phyloP scores from a whole-genome alignment of 2,888 invertebrate species.

The Habroteleia sp. region DNA sequence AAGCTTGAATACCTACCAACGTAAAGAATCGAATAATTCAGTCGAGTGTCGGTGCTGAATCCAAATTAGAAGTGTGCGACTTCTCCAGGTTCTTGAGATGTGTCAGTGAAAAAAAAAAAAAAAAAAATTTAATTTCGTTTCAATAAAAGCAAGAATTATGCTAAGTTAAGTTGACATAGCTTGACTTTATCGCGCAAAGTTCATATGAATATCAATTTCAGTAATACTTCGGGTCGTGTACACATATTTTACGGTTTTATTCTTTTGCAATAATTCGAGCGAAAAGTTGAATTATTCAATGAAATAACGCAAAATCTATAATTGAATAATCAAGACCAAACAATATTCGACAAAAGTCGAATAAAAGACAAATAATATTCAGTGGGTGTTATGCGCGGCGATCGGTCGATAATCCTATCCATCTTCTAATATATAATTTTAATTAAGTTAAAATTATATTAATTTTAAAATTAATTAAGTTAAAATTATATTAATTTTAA shows the following conservation, averaged over 20 bases:
- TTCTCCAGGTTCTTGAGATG: conserved; percentile 43
- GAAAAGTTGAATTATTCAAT: conserved; percentile 45
- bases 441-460: no score
- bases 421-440: no score
- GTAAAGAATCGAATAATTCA: conserved; percentile 64
- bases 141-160: conserved; percentile 60
- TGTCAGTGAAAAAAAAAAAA: conserved; percentile 54
- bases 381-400: conserved; percentile 6
- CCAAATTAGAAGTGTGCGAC: conserved; percentile 58
- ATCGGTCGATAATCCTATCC: conserved; percentile 2
- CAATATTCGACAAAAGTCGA: conserved; percentile 25
- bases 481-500: no score
- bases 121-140: conserved; percentile 61
- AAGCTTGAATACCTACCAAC: conserved; percentile 54
- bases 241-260: conserved; percentile 50
- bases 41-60: conserved; percentile 58
- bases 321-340: conserved; percentile 38
- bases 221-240: conserved; percentile 42
- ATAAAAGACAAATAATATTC: conserved; percentile 31
- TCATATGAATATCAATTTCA: conserved; percentile 55
- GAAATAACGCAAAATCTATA: conserved; percentile 44
- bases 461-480: no score
- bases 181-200: conserved; percentile 45
- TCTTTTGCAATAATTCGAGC: conserved; percentile 27
- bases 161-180: conserved; percentile 48